phyloP scores from a whole-genome alignment of 2,113 vertebrate genomes.

The Nicator chloris region DNA sequence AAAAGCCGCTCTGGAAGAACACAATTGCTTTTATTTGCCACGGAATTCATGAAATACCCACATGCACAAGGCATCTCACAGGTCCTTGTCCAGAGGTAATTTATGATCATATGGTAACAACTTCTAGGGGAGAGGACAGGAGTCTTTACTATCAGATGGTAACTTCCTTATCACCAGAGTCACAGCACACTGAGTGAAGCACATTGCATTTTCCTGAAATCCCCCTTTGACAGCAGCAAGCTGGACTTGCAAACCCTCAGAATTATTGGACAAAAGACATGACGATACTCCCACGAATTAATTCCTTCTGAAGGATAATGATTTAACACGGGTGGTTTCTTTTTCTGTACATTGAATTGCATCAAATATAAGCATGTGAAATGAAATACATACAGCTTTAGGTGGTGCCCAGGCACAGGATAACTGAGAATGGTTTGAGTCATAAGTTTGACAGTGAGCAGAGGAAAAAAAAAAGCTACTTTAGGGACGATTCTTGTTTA shows the following conservation, averaged over 20 bases:
- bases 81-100: neutral
- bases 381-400: neutral
- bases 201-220: neutral
- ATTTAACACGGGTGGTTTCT: fast-evolving
- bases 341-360: neutral
- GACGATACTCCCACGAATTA: neutral
- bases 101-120: neutral
- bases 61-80: neutral
- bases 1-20: neutral
- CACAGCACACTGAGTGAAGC: neutral
- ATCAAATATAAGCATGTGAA: neutral
- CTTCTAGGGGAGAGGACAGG: neutral
- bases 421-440: neutral
- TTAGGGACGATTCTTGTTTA: neutral
- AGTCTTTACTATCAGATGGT: neutral
- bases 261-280: neutral
- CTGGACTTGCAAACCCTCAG: neutral
- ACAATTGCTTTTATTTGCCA: neutral
- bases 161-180: neutral
- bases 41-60: neutral
- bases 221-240: fast-evolving
- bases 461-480: neutral
- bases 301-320: neutral
- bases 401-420: neutral
- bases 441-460: neutral